Base-by-base conservation (phyloP, 1,140 invertebrate genomes). In the Drosophila sucinea region DNA sequence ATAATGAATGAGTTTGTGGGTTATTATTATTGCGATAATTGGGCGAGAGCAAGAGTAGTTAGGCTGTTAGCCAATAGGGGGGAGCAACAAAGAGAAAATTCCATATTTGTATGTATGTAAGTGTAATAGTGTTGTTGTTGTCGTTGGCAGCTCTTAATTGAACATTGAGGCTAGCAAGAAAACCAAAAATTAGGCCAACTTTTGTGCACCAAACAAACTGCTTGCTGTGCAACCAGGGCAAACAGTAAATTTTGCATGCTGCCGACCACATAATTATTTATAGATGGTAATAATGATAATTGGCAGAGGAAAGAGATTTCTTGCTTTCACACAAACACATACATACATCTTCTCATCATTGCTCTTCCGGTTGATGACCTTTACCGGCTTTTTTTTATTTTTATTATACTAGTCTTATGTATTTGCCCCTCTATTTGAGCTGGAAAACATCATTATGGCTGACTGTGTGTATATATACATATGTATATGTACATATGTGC, bases 351-450 rank as follows among this genome's bases (percentile, higher is more conserved):
- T 81, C 68, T 63, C 66, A 75, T 78, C 68, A 67, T 55, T 61
- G 81, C 69, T 85, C 83, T 90, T 90, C 87, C 86, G 86, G 86
- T 90, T 90, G 86, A 90, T 90, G 86, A 90, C 86, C 86, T 90
- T 90, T 90, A 87, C 86, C 86, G 86, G 82, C 86, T 74, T 38
- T 38, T 38, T 38, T 30, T 38, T 17, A 17, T 90, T 83, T 87
- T 80, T 90, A 90, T 89, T 89, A 70, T 83, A 73, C 79, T 67
- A 8, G 44, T 60, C 51, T 55, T 51, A 29, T 27, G 38, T 61
- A 58, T 41, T 57, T 51, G 70, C 56, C 65, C 41, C 73, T 75
- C 73, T 75, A 51, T 44, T 73, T 11, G 10, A 30, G 27, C 29
- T 56, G 56, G 56, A 58, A 32, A 38, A 35, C 17, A 23, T 61